Base-by-base conservation (phyloP, 2,113 vertebrate species). In the Syrmaticus mikado region DNA sequence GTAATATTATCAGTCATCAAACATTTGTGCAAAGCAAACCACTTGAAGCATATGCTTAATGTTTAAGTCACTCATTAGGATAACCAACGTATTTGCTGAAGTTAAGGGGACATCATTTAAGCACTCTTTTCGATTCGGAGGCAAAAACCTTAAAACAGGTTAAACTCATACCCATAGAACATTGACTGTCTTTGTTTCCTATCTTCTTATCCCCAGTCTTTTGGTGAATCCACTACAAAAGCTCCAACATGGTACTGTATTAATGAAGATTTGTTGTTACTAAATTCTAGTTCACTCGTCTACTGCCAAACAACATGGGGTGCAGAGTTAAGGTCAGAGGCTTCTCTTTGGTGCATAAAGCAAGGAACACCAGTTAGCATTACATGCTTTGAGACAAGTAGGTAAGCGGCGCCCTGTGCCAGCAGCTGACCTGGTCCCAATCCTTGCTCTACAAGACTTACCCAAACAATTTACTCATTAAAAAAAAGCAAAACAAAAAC, bases 241-340 rank as follows among this genome's bases (percentile, higher is more conserved):
- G 7, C 38, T 91, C 79, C 32, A 60, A 21, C 17, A 32, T 28
- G 6, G 27, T 18, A 74, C 34, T 82, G 17, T n/a, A 67, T 84
- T 66, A 36, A 48, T 5, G 7, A 67, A 66, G 13, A 71, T 34
- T 78, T 78, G 16, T 62, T 71, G 18, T 64, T 87, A 84, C 46
- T 32, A 75, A 62, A 78, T 75, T 78, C 36, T 45, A 58, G 6
- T 82, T 71, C 22, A 20, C 17, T 77, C 0, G 0, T 19, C 14
- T 12, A 34, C 1, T 8, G 16, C 11, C 68, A 72, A 18, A 43
- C 76, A 8, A 80, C 25, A 43, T 0, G 0, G 4, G 10, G 17
- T 10, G 12, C 16, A 8, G 2, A 81, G 41, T 5, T 4, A 70
- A 67, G 13, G 50, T 74, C 30, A 74, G 57, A 27, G 22, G 5